Evolutionary conservation across 2,113 vertebrate genomes (phyloP).

Genomic region (Hippocampus comes): DNA sequence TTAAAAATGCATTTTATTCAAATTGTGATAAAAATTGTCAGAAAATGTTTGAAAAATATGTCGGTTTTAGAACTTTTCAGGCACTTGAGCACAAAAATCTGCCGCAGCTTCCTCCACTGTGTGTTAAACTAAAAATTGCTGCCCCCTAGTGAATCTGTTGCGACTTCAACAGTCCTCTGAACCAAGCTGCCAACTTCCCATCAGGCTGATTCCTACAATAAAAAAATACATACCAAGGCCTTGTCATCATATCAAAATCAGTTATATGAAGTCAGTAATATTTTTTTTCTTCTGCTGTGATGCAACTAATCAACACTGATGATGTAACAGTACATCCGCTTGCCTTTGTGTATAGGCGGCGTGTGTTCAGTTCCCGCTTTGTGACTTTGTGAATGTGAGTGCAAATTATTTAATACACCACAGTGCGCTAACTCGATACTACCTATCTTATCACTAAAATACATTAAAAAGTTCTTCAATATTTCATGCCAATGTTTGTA

Average conservation of each 20-base stretch:
- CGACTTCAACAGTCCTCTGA: constrained; percentile 4
- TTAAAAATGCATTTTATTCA: not conserved
- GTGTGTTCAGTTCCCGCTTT: no score
- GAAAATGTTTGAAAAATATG: not conserved
- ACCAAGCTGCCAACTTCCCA: constrained; percentile 8
- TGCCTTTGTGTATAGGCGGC: no score
- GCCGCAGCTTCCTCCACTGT: not conserved
- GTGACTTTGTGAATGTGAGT: no score
- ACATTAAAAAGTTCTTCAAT: not conserved
- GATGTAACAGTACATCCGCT: no score
- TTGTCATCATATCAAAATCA: not conserved
- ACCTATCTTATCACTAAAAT: no score
- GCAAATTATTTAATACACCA: no score
- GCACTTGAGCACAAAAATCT: not conserved
- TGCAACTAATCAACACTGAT: no score
- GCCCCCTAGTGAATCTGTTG: constrained; percentile 71
- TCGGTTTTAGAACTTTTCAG: no score
- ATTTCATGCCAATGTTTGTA: not conserved
- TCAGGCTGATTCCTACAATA: constrained; percentile 11
- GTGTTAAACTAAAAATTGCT: constrained; percentile 58
- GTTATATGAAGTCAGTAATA: not conserved
- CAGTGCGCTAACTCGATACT: no score
- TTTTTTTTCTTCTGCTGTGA: not conserved
- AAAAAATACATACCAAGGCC: constrained; percentile 21
- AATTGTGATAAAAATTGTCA: not conserved